These are phyloP conservation scores for Etheostoma perlongum DNA, from an alignment of 2,797 vertebrate genomes.

Conservation along the genomic window DNA sequence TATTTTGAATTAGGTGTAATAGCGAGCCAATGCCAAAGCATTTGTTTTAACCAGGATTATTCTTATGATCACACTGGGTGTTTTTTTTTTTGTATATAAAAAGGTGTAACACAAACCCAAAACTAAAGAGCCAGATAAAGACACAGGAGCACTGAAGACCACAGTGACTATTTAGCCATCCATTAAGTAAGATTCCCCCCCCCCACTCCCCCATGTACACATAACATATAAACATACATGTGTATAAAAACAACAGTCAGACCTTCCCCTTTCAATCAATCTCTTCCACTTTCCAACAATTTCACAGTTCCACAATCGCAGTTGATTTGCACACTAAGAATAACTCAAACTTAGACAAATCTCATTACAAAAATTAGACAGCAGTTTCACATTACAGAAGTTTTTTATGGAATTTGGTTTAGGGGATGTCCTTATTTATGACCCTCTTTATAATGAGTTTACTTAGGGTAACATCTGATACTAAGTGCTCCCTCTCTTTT, in stretches of 20 bases:
- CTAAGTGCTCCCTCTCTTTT: slow-evolving; percentile 67
- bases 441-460: not conserved
- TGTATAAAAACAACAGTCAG: not conserved
- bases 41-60: slow-evolving; percentile 33
- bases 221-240: not conserved
- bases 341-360: not conserved
- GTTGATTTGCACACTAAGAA: not conserved
- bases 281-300: not conserved
- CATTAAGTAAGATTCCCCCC: slow-evolving; percentile 83
- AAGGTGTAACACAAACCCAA: not conserved
- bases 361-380: not conserved
- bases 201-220: not conserved
- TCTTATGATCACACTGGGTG: slow-evolving; percentile 1
- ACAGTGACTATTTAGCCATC: slow-evolving; percentile 46
- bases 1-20: slow-evolving; percentile 23
- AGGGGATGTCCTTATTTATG: not conserved
- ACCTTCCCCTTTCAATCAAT: not conserved
- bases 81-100: slow-evolving; percentile 6
- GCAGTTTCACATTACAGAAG: not conserved
- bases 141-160: slow-evolving; percentile 30
- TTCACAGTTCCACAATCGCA: not conserved
- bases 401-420: not conserved
- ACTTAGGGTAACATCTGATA: slow-evolving; percentile 46
- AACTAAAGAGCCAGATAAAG: not conserved
- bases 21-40: slow-evolving; percentile 21